A percentile compares a stretch with the other conserved stretches of the same genome.
These are phyloP conservation scores for Lordiphosa fenestrarum DNA, from an alignment of 2,888 invertebrate genomes.

Conservation along the genomic window DNA sequence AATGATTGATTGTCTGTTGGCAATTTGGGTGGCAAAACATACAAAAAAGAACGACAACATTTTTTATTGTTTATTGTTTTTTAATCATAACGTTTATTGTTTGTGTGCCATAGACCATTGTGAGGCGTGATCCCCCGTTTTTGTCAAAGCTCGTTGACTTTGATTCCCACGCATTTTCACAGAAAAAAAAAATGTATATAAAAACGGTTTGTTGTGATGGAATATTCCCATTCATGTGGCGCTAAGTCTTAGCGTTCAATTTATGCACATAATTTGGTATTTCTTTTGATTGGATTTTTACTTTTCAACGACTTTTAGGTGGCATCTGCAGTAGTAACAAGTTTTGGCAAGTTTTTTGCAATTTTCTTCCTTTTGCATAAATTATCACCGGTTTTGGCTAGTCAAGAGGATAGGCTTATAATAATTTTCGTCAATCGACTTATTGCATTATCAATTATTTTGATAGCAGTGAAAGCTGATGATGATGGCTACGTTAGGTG, in stretches of 20 bases:
- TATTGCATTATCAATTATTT: not conserved
- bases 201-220: constrained; percentile 20
- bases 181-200: constrained; percentile 24
- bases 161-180: constrained; percentile 59
- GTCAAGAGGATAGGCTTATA: constrained; percentile 13
- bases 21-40: constrained; percentile 31
- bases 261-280: constrained; percentile 5
- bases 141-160: constrained; percentile 33
- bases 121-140: constrained; percentile 19
- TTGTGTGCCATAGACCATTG: constrained; percentile 48
- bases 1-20: constrained; percentile 56
- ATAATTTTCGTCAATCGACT: constrained; percentile 3
- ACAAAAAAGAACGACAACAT: constrained; percentile 3
- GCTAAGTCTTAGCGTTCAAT: constrained; percentile 1
- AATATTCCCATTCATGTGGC: constrained; percentile 2
- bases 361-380: constrained; percentile 29
- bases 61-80: constrained; percentile 65
- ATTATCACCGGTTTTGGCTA: constrained; percentile 16
- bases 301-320: not conserved
- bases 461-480: too few relatives aligned
- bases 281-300: not conserved
- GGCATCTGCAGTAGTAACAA: constrained; percentile 16
- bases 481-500: too few relatives aligned
- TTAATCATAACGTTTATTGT: constrained; percentile 69
- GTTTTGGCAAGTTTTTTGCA: constrained; percentile 6